Conservation (phyloP, 2,888 invertebrate species). For the Acanthococcus lagerstroemiae region DNA sequence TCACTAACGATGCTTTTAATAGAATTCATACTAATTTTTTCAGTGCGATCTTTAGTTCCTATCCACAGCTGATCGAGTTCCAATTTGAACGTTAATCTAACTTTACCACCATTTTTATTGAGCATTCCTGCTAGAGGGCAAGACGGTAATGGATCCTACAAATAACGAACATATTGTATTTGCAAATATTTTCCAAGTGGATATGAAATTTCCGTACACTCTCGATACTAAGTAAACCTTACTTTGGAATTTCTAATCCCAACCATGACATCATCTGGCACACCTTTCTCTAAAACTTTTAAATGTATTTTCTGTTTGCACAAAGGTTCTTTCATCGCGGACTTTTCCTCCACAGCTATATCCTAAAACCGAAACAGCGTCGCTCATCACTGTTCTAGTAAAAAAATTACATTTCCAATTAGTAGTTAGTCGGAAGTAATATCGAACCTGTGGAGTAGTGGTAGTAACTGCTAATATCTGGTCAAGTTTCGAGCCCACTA, state of each 20-base stretch:
- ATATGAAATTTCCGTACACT: no score
- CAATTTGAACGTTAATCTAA: conserved; percentile 81
- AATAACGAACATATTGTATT: no score
- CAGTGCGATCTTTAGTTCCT: conserved; percentile 84
- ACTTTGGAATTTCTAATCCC: conserved; percentile 72
- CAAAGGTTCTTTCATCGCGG: conserved; percentile 57
- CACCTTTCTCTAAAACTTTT: conserved; percentile 79
- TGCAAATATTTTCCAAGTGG: no score
- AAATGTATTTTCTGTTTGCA: conserved; percentile 69
- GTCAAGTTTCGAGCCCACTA: conserved; percentile 79
- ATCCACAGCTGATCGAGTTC: conserved; percentile 85
- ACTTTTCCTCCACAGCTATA: conserved; percentile 51
- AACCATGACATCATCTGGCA: conserved; percentile 80
- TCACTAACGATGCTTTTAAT: conserved; percentile 72
- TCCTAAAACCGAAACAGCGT: conserved; percentile 42
- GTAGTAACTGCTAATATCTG: conserved; percentile 69
- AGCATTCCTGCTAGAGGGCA: conserved; percentile 79
- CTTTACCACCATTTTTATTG: conserved; percentile 80
- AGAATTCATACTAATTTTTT: conserved; percentile 80
- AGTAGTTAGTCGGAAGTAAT: neutral
- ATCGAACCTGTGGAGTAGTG: conserved; percentile 8
- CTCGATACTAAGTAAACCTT: conserved; percentile 37
- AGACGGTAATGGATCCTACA: conserved; percentile 66
- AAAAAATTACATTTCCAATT: neutral
- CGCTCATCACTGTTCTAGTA: neutral